Base-by-base conservation (phyloP, 2,797 vertebrate species). In the Sciaenops ocellatus region DNA sequence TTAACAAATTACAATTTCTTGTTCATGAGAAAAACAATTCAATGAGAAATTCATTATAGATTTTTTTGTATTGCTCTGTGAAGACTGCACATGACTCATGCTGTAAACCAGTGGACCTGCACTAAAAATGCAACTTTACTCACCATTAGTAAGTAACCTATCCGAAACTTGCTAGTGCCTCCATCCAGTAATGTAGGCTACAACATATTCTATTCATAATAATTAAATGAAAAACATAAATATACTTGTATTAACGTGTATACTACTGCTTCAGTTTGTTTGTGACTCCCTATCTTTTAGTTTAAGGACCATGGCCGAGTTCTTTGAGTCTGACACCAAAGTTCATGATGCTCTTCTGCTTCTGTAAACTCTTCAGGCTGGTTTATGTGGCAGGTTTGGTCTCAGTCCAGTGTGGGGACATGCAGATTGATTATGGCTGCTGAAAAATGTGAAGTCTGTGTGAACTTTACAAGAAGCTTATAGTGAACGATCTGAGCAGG, bases 1-100 rank as follows among this genome's bases (percentile, higher is more conserved):
- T 78, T 73, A 69, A 74, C 59, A 78, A 69, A 69, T 73, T 59
- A 69, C 65, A 78, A 52, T 64, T 67, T 68, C 22, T 51, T 78
- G 52, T 67, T 55, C 54, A 67, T 72, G 51, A 69, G 63, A 82
- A 82, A 76, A 67, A 67, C 54, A 66, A 26, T 62, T 62, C 9
- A 44, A 52, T 76, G 68, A 67, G 30, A 56, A 81, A 62, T 51
- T 70, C 46, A 41, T 65, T 46, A 28, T 64, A 60, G 28, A 41
- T 54, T 5, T 65, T 63, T 62, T 38, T 65, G 59, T 71, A 66
- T 66, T 76, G 79, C 68, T 81, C 55, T 76, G 28, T 73, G 56
- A 63, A 51, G 47, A 65, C 71, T 64, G 70, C 70, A 69, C 30
- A 51, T 55, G 52, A 46, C 24, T 59, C 38, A 51, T 52, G 47